Conservation (phyloP, 2,888 invertebrate species). For the Morinoia aosen region DNA sequence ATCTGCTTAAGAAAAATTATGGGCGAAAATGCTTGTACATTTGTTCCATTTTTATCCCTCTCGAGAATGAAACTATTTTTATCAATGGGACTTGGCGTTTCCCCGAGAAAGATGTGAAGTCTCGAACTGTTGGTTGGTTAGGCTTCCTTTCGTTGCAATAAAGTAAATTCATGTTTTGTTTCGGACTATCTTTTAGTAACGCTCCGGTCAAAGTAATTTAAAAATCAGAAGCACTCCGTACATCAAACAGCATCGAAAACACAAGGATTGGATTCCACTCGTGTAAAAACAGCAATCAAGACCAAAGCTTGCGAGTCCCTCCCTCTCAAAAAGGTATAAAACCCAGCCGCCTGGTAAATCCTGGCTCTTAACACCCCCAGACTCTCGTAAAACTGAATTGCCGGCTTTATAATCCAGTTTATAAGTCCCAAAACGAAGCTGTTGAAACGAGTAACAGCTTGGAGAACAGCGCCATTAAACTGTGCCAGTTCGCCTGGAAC, state of each 20-base stretch:
- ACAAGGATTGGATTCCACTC: not conserved
- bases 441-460: constrained; percentile 15
- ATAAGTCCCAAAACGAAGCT: constrained; percentile 29
- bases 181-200: too few species aligned
- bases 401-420: constrained; percentile 30
- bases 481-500: not conserved
- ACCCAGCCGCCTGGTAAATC: not conserved
- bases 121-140: too few species aligned
- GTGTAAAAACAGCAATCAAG: not conserved
- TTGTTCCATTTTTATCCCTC: too few species aligned
- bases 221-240: not conserved
- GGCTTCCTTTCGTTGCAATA: too few species aligned
- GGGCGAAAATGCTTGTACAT: too few species aligned
- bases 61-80: too few species aligned
- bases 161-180: too few species aligned
- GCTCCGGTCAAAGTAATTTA: too few species aligned
- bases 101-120: too few species aligned
- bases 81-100: too few species aligned
- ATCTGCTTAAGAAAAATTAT: too few species aligned
- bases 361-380: not conserved
- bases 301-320: not conserved
- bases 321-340: not conserved
- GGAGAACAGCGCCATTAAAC: not conserved
- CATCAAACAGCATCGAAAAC: not conserved
- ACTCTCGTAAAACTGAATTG: constrained; percentile 12